phyloP scores from a whole-genome alignment of 2,797 vertebrate species.

The Acanthurus tractus region DNA sequence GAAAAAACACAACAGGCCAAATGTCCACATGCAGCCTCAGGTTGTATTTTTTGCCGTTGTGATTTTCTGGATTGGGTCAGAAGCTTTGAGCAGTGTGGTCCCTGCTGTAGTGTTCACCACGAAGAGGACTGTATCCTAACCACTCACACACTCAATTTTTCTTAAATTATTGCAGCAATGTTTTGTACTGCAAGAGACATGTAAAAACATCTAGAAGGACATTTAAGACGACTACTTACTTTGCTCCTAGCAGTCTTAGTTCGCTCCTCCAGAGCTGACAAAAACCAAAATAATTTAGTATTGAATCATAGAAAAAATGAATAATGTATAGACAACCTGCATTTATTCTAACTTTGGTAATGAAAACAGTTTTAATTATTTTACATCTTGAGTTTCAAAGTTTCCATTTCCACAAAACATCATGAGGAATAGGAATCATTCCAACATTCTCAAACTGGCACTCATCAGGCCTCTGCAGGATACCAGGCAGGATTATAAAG shows the following conservation, averaged over 20 bases:
- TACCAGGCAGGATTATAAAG: background rate
- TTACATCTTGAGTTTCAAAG: background rate
- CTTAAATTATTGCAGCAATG: background rate
- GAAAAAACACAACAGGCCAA: background rate
- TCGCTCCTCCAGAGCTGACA: constrained; percentile 89
- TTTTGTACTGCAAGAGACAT: background rate
- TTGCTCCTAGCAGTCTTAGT: constrained; percentile 85
- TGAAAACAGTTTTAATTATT: background rate
- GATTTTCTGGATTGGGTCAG: constrained; percentile 89
- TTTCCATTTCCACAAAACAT: background rate
- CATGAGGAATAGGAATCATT: no score
- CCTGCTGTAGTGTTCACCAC: constrained; percentile 89
- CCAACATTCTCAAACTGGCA: background rate
- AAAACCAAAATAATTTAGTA: constrained; percentile 62
- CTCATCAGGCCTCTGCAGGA: constrained; percentile 4
- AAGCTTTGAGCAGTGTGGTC: constrained; percentile 89
- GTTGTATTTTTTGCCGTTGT: constrained; percentile 75
- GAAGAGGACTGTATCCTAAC: constrained; percentile 87
- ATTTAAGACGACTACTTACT: constrained; percentile 73
- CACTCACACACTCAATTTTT: constrained; percentile 1
- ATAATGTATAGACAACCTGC: no score
- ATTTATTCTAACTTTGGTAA: background rate
- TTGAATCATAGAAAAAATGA: background rate
- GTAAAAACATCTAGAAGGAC: no score
- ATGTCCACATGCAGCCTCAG: constrained; percentile 66